A percentile compares a stretch with the other conserved stretches of the same genome.
Evolutionary conservation across 1,140 invertebrate genomes (phyloP).

Genomic region (Dufourea novaeangliae): DNA sequence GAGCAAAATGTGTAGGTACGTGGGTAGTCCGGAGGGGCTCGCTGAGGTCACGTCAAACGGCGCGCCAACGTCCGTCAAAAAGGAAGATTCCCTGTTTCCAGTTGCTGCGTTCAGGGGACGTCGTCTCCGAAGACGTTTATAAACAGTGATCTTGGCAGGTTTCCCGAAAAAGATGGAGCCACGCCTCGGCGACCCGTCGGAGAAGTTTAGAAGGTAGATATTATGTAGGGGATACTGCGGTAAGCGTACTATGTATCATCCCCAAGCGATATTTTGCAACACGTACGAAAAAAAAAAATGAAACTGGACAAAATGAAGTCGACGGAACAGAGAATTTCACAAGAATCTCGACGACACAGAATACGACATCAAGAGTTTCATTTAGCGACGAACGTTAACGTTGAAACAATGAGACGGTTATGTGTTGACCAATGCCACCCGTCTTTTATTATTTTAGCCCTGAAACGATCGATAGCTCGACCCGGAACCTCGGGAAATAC

Average conservation of each 20-base stretch:
- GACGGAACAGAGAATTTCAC: background rate
- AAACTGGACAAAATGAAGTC: background rate
- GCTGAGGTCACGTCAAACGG: constrained; percentile 30
- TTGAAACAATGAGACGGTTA: background rate
- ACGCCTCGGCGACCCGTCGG: constrained; percentile 26
- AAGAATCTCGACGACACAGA: background rate
- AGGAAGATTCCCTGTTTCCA: constrained; percentile 27
- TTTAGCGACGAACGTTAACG: background rate
- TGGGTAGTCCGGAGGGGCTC: constrained; percentile 5
- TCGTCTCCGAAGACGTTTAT: constrained; percentile 51
- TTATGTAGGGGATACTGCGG: constrained; percentile 30
- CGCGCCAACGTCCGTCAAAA: constrained; percentile 51
- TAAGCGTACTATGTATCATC: constrained; percentile 11
- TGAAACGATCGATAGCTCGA: constrained; percentile 8
- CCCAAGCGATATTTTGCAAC: background rate
- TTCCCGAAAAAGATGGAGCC: constrained; percentile 53
- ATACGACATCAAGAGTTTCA: background rate
- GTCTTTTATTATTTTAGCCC: constrained; percentile 12
- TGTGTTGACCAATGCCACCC: too few species aligned
- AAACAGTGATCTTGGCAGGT: constrained; percentile 58
- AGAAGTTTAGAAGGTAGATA: constrained; percentile 29
- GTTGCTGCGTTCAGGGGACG: constrained; percentile 2
- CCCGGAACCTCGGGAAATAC: background rate
- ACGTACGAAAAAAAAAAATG: background rate
- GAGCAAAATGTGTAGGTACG: constrained; percentile 24